Evolutionary conservation across 2,113 vertebrate genomes (phyloP), one percentile per base, ranked within the genome.

Genomic region (Toxotes jaculatrix): DNA sequence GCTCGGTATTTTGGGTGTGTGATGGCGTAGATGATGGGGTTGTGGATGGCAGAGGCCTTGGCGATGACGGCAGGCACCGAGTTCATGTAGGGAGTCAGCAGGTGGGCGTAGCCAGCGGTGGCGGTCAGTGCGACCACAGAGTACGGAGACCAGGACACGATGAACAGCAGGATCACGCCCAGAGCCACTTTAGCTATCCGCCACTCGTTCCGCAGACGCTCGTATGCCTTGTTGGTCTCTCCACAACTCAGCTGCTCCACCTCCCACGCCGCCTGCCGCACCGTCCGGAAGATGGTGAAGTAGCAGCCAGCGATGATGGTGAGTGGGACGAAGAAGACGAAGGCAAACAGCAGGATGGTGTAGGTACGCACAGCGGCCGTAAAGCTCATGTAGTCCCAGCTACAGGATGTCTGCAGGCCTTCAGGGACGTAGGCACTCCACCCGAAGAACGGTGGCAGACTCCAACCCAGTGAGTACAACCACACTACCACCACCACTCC

Each of bases 241-340:
- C 73, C 81, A 4, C 63, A 4, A 49, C 51, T 65, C 16, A 86
- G 69, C 49, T 16, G 42, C 21, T 31, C 34, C 12, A 82, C 23
- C 69, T 86, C 84, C n/a, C 0, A 57, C 4, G 68, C 79, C 0
- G 70, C 79, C 31, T 3, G 23, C 49, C 49, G 7, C 49, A 51
- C 49, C 49, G 21, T 19, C 17, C 3, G 49, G 49, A 51, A 51
- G 49, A 51, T 21, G 8, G 49, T 19, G 8, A 51, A 51, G 49
- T 51, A 51, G 19, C 49, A 51, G 19, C 49, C 7, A 7, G 19
- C 17, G n/a, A 51, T 51, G 19, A 51, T 19, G 49, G 19, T 8
- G 2, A 51, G 49, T 7, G 19, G 49, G 19, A 51, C 7, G 19
- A 51, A 21, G 49, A 51, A 51, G 49, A 51, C 49, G 8, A 51